Evolutionary conservation across 2,113 vertebrate species (phyloP).

Genomic region (Ictidomys tridecemlineatus): DNA sequence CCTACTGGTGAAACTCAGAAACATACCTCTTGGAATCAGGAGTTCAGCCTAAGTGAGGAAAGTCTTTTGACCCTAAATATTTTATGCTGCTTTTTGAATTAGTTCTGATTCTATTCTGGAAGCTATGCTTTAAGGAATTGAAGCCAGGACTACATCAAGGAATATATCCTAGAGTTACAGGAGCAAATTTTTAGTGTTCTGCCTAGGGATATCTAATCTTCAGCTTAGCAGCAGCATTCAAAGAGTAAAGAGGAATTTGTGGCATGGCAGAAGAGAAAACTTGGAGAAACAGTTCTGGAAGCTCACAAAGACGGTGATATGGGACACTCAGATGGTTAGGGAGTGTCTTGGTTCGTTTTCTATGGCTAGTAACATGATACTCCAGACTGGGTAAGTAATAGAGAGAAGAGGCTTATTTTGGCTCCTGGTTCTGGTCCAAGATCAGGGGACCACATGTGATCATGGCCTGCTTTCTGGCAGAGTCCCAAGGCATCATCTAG

Average conservation of each 20-base stretch:
- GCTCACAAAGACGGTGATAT: neutral
- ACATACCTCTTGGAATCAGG: neutral
- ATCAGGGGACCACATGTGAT: neutral
- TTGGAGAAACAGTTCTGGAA: neutral
- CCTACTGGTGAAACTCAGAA: neutral
- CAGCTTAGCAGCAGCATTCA: neutral
- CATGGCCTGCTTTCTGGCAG: neutral
- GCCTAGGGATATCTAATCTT: neutral
- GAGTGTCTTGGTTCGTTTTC: neutral
- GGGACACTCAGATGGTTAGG: neutral
- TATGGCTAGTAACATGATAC: neutral
- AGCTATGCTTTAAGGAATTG: neutral
- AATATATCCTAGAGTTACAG: neutral
- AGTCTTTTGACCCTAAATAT: neutral
- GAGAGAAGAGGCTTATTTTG: neutral
- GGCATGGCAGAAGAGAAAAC: neutral
- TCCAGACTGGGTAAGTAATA: neutral
- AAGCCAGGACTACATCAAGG: neutral
- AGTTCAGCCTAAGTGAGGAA: neutral
- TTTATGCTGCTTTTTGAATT: constrained; percentile 4
- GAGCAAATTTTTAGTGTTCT: neutral
- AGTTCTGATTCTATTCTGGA: neutral
- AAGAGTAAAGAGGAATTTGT: neutral
- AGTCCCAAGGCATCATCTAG: neutral
- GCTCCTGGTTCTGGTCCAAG: neutral